A percentile compares a stretch with the other conserved stretches of the same genome.
phyloP scores from a whole-genome alignment of 2,113 vertebrate species.

The Indicator maculatus region DNA sequence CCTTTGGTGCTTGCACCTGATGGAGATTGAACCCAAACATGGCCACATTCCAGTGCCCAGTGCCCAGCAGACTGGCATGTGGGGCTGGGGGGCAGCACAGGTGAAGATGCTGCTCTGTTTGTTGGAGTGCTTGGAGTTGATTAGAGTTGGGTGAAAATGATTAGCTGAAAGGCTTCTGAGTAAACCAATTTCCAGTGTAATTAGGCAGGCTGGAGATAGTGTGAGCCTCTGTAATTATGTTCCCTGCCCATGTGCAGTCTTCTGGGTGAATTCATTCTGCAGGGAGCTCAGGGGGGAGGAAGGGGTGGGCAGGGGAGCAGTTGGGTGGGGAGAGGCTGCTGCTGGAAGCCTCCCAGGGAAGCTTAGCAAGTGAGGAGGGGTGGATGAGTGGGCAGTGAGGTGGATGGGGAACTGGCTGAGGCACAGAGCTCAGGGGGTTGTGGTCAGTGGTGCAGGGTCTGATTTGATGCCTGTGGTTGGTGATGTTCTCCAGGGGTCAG shows the following conservation, averaged over 20 bases:
- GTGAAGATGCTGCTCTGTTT: conserved; percentile 31
- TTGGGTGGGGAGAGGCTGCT: neutral
- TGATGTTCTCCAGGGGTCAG: no score
- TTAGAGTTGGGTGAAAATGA: conserved; percentile 32
- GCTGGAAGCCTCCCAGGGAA: neutral
- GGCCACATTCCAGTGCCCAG: neutral
- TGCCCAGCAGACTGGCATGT: neutral
- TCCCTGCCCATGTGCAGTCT: conserved; percentile 2
- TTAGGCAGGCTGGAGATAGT: conserved; percentile 45
- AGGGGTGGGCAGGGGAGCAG: neutral
- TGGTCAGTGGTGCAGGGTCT: no score
- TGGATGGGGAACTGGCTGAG: no score
- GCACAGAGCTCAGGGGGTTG: no score
- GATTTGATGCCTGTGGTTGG: no score
- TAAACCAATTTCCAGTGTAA: conserved; percentile 55
- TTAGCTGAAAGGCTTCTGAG: conserved; percentile 33
- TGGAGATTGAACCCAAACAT: conserved; percentile 22
- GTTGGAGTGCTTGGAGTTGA: conserved; percentile 22
- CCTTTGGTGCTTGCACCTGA: conserved; percentile 5
- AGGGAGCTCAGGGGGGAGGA: neutral
- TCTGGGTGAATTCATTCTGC: conserved; percentile 23
- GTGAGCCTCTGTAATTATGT: conserved; percentile 51
- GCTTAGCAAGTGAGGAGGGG: no score
- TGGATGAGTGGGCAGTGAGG: no score
- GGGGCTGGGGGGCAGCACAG: neutral